These are phyloP conservation scores for Drosophila longiperda DNA, from an alignment of 2,888 invertebrate genomes.

Conservation along the genomic window DNA sequence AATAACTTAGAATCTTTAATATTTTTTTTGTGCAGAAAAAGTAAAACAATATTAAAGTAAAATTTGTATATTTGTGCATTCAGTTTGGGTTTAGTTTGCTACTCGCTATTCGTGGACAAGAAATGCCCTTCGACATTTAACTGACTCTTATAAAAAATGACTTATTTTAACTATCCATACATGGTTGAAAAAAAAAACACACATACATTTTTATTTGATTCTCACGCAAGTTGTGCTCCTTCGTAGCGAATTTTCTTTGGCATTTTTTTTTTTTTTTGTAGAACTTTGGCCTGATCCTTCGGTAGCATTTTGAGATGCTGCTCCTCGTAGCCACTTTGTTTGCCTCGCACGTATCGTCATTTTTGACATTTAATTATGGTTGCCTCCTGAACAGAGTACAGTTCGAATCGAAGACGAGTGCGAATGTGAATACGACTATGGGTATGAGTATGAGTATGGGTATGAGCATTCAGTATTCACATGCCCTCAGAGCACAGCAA, in stretches of 20 bases:
- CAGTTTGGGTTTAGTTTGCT: neutral
- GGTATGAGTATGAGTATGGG: neutral
- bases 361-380: slow-evolving; percentile 84
- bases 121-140: slow-evolving; percentile 1
- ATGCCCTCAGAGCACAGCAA: slow-evolving; percentile 10
- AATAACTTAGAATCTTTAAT: neutral
- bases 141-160: neutral
- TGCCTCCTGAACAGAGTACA: slow-evolving; percentile 40
- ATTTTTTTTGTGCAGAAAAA: neutral
- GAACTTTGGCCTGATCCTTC: slow-evolving; percentile 53
- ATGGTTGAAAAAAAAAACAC: neutral
- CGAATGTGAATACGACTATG: slow-evolving; percentile 13
- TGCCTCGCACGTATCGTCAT: slow-evolving; percentile 80
- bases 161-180: slow-evolving; percentile 9
- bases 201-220: slow-evolving; percentile 44
- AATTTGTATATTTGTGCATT: neutral
- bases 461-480: slow-evolving; percentile 1
- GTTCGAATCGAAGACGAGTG: slow-evolving; percentile 18
- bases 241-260: slow-evolving; percentile 26
- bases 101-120: neutral
- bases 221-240: slow-evolving; percentile 31
- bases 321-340: slow-evolving; percentile 48
- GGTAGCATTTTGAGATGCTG: slow-evolving; percentile 28
- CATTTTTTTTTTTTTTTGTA: slow-evolving; percentile 31
- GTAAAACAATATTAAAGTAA: neutral